Conservation (phyloP, 2,888 invertebrate genomes). For the Nemotelus nigrinus region DNA sequence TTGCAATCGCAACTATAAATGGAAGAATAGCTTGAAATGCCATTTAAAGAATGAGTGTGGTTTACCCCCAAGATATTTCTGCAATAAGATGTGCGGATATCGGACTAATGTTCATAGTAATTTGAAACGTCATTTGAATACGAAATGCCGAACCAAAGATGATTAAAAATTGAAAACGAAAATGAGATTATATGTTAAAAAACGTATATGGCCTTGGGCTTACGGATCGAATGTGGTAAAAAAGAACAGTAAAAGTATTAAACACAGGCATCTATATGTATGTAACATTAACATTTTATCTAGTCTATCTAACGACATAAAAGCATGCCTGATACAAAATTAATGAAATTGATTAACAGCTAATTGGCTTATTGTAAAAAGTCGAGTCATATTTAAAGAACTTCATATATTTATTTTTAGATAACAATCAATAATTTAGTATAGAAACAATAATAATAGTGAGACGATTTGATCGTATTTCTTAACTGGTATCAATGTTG, state of each 20-base stretch:
- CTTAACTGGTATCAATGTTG: too few relatives aligned
- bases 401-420: too few relatives aligned
- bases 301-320: too few relatives aligned
- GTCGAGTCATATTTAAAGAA: too few relatives aligned
- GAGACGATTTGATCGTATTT: too few relatives aligned
- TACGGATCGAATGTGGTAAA: slow-evolving; percentile 11
- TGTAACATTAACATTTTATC: too few relatives aligned
- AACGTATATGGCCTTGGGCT: slow-evolving; percentile 22
- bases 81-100: slow-evolving; percentile 65
- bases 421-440: too few relatives aligned
- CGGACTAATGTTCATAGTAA: slow-evolving; percentile 66
- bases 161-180: slow-evolving; percentile 49
- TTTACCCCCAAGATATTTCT: slow-evolving; percentile 67
- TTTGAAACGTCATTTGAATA: slow-evolving; percentile 64
- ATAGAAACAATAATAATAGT: too few relatives aligned
- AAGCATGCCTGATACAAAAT: too few relatives aligned
- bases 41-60: slow-evolving; percentile 77
- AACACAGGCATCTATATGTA: too few relatives aligned
- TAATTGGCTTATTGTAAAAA: too few relatives aligned
- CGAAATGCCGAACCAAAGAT: slow-evolving; percentile 63
- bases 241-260: not conserved
- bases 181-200: not conserved
- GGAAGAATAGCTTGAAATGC: slow-evolving; percentile 77
- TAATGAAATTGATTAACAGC: too few relatives aligned
- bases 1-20: slow-evolving; percentile 79